Conservation (phyloP, 2,797 vertebrate genomes). For the Varecia variegata region DNA sequence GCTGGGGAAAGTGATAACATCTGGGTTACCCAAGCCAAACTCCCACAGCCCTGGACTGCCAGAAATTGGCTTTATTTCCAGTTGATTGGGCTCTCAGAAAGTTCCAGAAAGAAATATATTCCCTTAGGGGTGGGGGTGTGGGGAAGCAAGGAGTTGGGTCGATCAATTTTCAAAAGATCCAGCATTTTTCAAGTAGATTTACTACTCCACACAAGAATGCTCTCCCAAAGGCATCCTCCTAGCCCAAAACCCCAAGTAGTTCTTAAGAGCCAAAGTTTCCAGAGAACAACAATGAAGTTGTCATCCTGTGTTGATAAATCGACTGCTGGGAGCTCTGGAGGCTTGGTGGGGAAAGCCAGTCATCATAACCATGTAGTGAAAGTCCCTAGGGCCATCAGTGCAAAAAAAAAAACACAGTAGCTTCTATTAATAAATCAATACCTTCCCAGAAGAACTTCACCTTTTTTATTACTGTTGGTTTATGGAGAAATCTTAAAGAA, state of each 20-base stretch:
- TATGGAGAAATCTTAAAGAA: conserved; percentile 59
- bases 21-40: conserved; percentile 11
- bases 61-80: conserved; percentile 48
- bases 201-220: conserved; percentile 4
- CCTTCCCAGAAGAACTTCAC: conserved; percentile 76
- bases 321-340: conserved; percentile 62
- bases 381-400: conserved; percentile 62
- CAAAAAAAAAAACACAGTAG: conserved; percentile 52
- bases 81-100: conserved; percentile 23
- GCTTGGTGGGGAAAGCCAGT: conserved; percentile 67
- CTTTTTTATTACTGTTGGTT: conserved; percentile 72
- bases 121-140: not conserved
- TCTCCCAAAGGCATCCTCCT: conserved; percentile 54
- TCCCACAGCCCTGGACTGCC: not conserved
- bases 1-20: not conserved
- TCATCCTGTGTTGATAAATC: conserved; percentile 66
- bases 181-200: conserved; percentile 24
- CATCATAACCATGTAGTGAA: conserved; percentile 56
- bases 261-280: conserved; percentile 59
- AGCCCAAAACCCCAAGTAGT: conserved; percentile 36
- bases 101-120: conserved; percentile 32
- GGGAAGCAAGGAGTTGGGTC: not conserved
- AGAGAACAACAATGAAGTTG: conserved; percentile 79
- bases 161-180: conserved; percentile 18
- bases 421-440: conserved; percentile 79